Conservation (phyloP, 2,797 vertebrate species). For the Acrossocheilus fasciatus region DNA sequence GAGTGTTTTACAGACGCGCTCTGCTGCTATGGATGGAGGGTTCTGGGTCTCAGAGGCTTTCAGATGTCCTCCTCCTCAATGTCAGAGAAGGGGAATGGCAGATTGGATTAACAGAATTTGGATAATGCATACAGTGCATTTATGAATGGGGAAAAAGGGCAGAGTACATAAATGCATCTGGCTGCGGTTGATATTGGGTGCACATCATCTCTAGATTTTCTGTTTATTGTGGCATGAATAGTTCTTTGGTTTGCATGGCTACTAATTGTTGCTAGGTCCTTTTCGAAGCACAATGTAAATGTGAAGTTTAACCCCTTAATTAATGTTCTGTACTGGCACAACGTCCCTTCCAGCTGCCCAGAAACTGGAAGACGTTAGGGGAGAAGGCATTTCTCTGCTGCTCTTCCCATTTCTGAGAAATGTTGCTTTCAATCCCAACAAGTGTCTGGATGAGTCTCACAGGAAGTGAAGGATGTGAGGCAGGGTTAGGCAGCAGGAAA, state of each 20-base stretch:
- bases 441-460: constrained; percentile 59
- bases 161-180: constrained; percentile 29
- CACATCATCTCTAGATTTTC: constrained; percentile 8
- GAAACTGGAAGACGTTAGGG: neutral
- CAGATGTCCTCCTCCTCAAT: constrained; percentile 62
- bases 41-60: constrained; percentile 57
- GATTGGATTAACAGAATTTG: constrained; percentile 55
- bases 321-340: neutral
- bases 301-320: neutral
- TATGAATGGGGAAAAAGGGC: constrained; percentile 47
- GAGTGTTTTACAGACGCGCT: constrained; percentile 46
- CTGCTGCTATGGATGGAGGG: constrained; percentile 55
- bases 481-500: constrained; percentile 54
- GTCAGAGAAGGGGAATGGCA: constrained; percentile 53
- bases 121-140: constrained; percentile 51
- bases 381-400: neutral
- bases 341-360: neutral
- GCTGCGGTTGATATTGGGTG: constrained; percentile 31
- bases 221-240: neutral
- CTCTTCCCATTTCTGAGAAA: constrained; percentile 37
- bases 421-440: constrained; percentile 56
- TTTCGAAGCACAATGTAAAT: neutral
- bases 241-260: neutral
- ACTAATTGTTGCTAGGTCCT: neutral
- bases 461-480: constrained; percentile 60